Conservation (phyloP, 2,888 invertebrate species). For the Antheraea yamamai region DNA sequence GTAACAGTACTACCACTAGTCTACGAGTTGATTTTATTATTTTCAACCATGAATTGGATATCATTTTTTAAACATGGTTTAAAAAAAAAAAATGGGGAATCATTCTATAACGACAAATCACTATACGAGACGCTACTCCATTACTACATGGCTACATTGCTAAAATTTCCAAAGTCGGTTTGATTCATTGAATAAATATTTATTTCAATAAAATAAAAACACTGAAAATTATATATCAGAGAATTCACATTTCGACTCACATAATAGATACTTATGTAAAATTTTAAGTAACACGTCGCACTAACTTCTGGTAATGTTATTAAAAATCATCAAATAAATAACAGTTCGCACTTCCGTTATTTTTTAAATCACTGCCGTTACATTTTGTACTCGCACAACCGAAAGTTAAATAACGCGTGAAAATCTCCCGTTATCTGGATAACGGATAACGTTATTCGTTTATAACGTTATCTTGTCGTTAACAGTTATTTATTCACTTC, state of each 20-base stretch:
- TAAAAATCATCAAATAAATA: constrained; percentile 4
- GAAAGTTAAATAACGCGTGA: background rate
- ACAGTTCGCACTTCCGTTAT: constrained; percentile 1
- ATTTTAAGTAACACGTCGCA: background rate
- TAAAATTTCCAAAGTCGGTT: background rate
- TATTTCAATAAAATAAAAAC: too few species aligned
- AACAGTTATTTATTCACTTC: constrained; percentile 50
- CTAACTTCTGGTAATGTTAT: background rate
- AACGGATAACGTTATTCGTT: background rate
- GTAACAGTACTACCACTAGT: too few species aligned
- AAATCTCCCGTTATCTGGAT: background rate
- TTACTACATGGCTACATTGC: background rate
- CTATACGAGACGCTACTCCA: too few species aligned
- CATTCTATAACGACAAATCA: too few species aligned
- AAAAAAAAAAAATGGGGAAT: too few species aligned
- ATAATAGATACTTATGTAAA: background rate
- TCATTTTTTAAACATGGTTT: too few species aligned
- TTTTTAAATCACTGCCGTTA: constrained; percentile 7
- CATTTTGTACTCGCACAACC: background rate
- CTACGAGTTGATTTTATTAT: too few species aligned
- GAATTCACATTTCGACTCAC: background rate
- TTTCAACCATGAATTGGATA: too few species aligned
- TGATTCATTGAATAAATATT: too few species aligned
- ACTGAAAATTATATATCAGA: background rate
- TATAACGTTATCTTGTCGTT: background rate